phyloP scores from a whole-genome alignment of 2,113 vertebrate species.

The Dasypus novemcinctus region DNA sequence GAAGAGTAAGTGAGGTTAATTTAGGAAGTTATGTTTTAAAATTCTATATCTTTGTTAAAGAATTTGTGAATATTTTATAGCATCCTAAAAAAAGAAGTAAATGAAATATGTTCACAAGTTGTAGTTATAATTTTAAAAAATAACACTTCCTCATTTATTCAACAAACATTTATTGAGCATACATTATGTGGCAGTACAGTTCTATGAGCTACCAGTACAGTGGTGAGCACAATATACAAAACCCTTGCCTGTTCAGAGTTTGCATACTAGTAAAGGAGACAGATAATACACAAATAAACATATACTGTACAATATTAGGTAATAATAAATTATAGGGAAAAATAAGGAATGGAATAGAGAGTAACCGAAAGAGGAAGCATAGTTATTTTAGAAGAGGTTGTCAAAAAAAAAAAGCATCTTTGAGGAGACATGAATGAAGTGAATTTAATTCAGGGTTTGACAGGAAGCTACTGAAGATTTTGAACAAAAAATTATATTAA shows the following conservation, averaged over 20 bases:
- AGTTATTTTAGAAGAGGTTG: neutral
- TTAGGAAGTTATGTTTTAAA: conserved; percentile 17
- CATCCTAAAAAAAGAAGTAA: conserved; percentile 39
- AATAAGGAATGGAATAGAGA: neutral
- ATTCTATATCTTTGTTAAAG: conserved; percentile 14
- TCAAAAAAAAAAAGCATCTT: neutral
- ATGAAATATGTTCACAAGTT: conserved; percentile 46
- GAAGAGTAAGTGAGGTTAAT: neutral
- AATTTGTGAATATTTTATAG: conserved; percentile 51
- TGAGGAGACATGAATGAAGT: neutral
- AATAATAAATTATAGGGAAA: neutral
- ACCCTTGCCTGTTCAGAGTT: neutral
- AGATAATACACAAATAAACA: neutral
- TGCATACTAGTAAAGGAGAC: neutral
- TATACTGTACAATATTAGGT: neutral
- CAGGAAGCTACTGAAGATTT: neutral
- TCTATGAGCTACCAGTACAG: neutral
- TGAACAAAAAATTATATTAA: neutral
- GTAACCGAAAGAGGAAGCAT: neutral
- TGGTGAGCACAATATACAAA: neutral
- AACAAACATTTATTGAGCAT: conserved; percentile 37
- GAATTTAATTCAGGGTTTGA: conserved; percentile 35
- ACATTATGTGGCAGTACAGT: neutral
- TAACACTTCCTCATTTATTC: conserved; percentile 25
- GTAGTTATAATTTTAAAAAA: conserved; percentile 51